phyloP scores from a whole-genome alignment of 2,797 vertebrate genomes.

The Craterocephalus amniculus region DNA sequence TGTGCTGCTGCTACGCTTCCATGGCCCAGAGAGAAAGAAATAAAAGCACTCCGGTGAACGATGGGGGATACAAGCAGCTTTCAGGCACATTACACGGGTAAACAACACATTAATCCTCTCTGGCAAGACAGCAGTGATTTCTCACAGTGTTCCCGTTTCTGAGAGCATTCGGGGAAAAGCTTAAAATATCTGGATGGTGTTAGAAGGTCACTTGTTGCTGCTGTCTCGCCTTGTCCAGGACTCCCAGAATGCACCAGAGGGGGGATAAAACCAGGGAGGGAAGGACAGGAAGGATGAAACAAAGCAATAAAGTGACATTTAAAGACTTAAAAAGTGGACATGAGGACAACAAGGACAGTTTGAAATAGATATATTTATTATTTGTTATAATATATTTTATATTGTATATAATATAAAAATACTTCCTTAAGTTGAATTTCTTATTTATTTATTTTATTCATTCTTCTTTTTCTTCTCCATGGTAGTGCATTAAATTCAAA shows the following conservation, averaged over 20 bases:
- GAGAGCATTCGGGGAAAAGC: conserved; percentile 8
- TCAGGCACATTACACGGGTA: background rate
- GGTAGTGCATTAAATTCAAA: too few species aligned
- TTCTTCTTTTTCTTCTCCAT: too few species aligned
- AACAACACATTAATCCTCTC: conserved; percentile 8
- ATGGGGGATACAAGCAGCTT: background rate
- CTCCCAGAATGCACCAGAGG: conserved; percentile 39
- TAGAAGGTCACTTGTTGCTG: conserved; percentile 23
- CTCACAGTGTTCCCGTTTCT: background rate
- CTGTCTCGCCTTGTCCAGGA: conserved; percentile 30
- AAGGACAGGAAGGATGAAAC: conserved; percentile 61
- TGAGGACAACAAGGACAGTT: background rate
- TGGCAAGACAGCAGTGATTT: background rate
- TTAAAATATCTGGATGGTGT: background rate
- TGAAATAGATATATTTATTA: background rate
- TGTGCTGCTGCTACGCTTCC: background rate
- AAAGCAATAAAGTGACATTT: conserved; percentile 28
- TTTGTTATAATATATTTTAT: too few species aligned
- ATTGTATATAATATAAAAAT: too few species aligned
- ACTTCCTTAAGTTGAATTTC: too few species aligned
- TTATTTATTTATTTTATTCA: too few species aligned
- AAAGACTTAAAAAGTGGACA: conserved; percentile 8
- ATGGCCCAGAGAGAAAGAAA: background rate
- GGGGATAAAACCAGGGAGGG: conserved; percentile 51
- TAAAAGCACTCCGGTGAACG: background rate